A percentile compares a stretch with the other conserved stretches of the same genome.
phyloP scores from a whole-genome alignment of 2,888 invertebrate species.

The Dyspetes luteomarginatus region DNA sequence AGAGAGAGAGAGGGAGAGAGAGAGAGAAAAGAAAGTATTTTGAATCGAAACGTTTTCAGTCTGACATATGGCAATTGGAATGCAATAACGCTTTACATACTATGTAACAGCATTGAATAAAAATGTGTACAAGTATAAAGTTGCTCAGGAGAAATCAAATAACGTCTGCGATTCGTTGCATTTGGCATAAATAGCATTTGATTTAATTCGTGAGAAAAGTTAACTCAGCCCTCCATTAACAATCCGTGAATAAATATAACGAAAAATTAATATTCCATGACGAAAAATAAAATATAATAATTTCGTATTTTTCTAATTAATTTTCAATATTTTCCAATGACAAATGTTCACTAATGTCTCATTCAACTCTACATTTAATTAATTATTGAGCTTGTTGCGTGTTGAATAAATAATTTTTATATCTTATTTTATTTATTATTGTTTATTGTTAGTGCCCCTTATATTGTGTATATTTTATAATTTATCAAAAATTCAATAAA shows the following conservation, averaged over 20 bases:
- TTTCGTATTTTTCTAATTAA: too few species aligned
- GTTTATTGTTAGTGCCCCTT: too few species aligned
- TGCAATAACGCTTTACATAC: constrained; percentile 20
- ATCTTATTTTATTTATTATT: too few species aligned
- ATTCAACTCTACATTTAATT: too few species aligned
- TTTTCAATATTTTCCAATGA: too few species aligned
- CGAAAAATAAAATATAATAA: background rate
- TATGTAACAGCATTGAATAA: background rate
- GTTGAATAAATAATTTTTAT: background rate
- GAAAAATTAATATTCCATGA: background rate
- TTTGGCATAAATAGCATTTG: background rate
- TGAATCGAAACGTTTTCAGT: constrained; percentile 33
- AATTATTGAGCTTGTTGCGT: background rate
- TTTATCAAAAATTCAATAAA: too few species aligned
- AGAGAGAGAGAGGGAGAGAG: constrained; percentile 23
- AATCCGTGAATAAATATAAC: background rate
- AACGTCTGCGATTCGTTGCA: background rate
- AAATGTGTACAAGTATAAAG: background rate
- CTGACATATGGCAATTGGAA: background rate
- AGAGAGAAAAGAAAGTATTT: constrained; percentile 7
- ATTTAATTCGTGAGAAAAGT: background rate
- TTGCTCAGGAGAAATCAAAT: background rate
- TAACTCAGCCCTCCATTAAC: background rate
- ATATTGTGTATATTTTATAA: too few species aligned
- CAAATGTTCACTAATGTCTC: too few species aligned